phyloP scores from a whole-genome alignment of 2,797 vertebrate genomes.

The Apodemus agrarius region DNA sequence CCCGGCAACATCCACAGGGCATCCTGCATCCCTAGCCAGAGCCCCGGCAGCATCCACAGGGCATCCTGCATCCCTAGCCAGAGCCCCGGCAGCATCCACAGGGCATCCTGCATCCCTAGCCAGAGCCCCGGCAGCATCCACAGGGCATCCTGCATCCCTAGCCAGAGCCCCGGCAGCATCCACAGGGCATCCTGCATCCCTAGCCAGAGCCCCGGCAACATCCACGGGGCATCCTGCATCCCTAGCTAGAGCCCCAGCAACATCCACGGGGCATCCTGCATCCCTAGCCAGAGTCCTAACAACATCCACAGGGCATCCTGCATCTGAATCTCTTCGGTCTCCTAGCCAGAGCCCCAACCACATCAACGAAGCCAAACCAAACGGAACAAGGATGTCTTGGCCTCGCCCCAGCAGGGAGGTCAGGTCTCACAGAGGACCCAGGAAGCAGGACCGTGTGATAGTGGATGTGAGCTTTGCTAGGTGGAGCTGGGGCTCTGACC shows the following conservation, averaged over 20 bases:
- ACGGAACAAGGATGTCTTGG: not conserved
- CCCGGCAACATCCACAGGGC: not conserved
- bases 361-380: not conserved
- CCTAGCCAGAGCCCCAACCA: not conserved
- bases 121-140: not conserved
- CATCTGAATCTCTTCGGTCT: not conserved
- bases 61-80: not conserved
- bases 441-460: constrained; percentile 67
- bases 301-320: not conserved
- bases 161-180: not conserved
- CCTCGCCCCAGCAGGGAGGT: not conserved
- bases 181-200: not conserved
- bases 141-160: not conserved
- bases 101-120: not conserved
- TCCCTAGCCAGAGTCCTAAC: not conserved
- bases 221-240: not conserved
- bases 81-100: not conserved
- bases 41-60: not conserved
- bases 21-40: not conserved
- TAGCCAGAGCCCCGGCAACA: not conserved
- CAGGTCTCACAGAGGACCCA: constrained; percentile 33
- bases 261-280: too few species aligned
- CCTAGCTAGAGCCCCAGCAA: not conserved
- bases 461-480: constrained; percentile 40
- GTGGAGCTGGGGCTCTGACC: constrained; percentile 58